Base-by-base conservation (phyloP, 1,140 invertebrate species). In the Apolygus lucorum region DNA sequence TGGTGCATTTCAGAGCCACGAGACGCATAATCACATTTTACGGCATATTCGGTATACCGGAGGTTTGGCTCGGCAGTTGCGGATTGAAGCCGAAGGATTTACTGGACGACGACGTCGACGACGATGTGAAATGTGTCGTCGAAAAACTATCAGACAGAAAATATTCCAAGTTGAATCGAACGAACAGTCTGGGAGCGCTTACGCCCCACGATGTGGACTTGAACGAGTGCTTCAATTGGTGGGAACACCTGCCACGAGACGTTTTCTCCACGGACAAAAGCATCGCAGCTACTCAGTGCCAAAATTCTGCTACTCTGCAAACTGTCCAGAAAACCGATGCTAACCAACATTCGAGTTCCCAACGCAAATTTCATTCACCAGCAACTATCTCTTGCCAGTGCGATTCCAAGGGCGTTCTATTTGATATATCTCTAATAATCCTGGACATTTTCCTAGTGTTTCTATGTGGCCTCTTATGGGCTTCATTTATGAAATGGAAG, bases 181-280 rank as follows among this genome's bases (percentile, higher is more conserved):
- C 8, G 8, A 17, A 49, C 8, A 8, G 17, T 17, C 34, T 49
- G 17, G 8, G 17, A 49, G 34, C 34, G 8, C 34, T 49, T 17
- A 49, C 34, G 8, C 34, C 34, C 8, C 17, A 11, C 34, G 17
- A 8, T 8, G 34, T 49, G 8, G 34, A 49, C 17, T 62, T 17
- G 54, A 8, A 62, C 17, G 11, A 62, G 21, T 62, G 24, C 54
- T 25, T 21, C 54, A 42, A 69, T 70, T 63, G 67, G 67, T 25
- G 63, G 22, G 26, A 21, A 1, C 13, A 26, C 8, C 27, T 25
- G 24, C 21, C 34, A n/a, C n/a, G n/a, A n/a, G n/a, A n/a, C n/a
- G n/a, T n/a, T n/a, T n/a, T n/a, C n/a, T n/a, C n/a, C n/a, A n/a
- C n/a, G n/a, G n/a, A n/a, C n/a, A n/a, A n/a, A n/a, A n/a, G n/a